Base-by-base conservation (phyloP, 2,888 invertebrate genomes). In the Syritta pipiens region DNA sequence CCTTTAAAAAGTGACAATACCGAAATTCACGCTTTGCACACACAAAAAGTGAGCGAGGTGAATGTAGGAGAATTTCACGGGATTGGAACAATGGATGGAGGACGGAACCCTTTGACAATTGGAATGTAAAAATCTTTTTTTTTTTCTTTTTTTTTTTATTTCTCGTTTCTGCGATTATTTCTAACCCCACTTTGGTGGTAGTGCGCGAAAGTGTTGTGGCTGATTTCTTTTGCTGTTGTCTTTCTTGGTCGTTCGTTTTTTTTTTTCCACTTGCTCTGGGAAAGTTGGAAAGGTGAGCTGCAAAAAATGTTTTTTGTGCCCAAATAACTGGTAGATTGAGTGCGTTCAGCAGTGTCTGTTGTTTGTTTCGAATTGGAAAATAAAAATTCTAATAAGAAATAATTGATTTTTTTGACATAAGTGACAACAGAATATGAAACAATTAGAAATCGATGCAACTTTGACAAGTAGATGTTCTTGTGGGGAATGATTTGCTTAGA, bases 141-240 rank as follows among this genome's bases (percentile, higher is more conserved):
- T 60, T 53, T 42, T 60, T 28, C 28, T 12, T 20, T 30, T 22
- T 32, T 37, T 42, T 26, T 51, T 44, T 37, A 17, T 68, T 49
- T 69, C 19, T 40, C 30, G 37, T 49, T 51, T 49, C 14, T 59
- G 65, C 65, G 53, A 77, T 77, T 71, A 60, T 72, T 77, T 77
- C 77, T 77, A 77, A 77, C 72, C 77, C 72, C 77, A 77, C 77
- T 72, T 72, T 72, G 35, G 77, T 72, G 72, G 65, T 72, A 77
- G 72, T 77, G 77, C 77, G 77, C 65, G 77, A 77, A 72, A 77
- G 77, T 77, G 65, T 77, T 77, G 72, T 72, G 77, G 77, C 72
- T 49, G 72, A 53, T 77, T 77, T 72, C 77, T 77, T 77, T 77
- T 77, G 30, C 48, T 77, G 65, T 72, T 72, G 72, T 77, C 63